Evolutionary conservation across 2,113 vertebrate genomes (phyloP).

Genomic region (Podarcis raffonei): DNA sequence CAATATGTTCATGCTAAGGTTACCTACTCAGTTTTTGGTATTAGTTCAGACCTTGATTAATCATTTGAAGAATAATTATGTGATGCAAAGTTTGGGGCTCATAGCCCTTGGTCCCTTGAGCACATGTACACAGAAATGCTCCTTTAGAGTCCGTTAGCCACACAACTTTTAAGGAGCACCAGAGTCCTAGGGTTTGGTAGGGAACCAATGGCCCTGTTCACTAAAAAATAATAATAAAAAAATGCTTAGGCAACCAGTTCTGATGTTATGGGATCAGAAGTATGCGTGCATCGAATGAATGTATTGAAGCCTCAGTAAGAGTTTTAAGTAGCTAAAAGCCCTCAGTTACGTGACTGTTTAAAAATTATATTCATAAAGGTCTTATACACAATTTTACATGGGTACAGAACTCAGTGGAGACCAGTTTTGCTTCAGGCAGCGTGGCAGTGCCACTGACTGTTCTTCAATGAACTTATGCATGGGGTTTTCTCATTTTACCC

Average conservation of each 20-base stretch:
- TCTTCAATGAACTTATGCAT: neutral
- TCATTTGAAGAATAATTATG: too few relatives aligned
- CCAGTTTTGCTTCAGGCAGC: neutral
- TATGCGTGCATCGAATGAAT: neutral
- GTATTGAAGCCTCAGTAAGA: slow-evolving; percentile 16
- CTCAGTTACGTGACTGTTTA: slow-evolving; percentile 65
- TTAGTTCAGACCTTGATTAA: neutral
- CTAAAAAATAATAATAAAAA: neutral
- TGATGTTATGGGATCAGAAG: neutral
- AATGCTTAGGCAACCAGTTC: neutral
- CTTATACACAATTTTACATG: neutral
- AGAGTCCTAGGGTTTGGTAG: slow-evolving; percentile 32
- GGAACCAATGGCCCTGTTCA: neutral
- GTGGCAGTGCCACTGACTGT: neutral
- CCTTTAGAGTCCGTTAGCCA: neutral
- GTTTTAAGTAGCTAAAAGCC: slow-evolving; percentile 69
- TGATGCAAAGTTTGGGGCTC: neutral
- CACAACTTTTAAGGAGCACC: neutral
- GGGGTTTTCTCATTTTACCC: neutral
- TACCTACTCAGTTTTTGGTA: neutral
- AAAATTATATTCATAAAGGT: slow-evolving; percentile 48
- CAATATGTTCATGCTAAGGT: neutral
- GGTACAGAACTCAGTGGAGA: neutral
- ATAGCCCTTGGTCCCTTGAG: neutral
- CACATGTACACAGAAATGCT: neutral